Percentiles rank a stretch among this genome's conserved stretches.
phyloP scores from a whole-genome alignment of 2,888 invertebrate genomes.

The Heliconius erato region DNA sequence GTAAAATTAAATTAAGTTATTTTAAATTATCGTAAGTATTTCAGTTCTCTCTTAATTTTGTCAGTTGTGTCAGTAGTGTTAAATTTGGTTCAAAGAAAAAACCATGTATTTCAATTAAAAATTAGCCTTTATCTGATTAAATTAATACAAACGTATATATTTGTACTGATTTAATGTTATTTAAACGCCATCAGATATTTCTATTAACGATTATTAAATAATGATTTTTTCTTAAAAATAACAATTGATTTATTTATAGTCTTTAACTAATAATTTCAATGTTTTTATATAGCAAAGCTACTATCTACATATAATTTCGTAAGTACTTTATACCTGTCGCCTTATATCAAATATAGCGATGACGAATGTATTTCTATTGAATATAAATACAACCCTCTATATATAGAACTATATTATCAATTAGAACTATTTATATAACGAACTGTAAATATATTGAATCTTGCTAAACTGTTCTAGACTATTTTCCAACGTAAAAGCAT shows the following conservation, averaged over 20 bases:
- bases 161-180: no score
- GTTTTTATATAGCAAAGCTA: not conserved
- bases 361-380: not conserved
- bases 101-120: not conserved
- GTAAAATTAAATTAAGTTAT: slow-evolving; percentile 5
- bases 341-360: not conserved
- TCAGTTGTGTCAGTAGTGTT: slow-evolving; percentile 5
- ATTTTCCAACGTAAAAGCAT: slow-evolving; percentile 22
- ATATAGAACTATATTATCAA: slow-evolving; percentile 6
- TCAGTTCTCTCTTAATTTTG: not conserved
- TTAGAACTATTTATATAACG: slow-evolving; percentile 17
- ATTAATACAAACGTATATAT: not conserved
- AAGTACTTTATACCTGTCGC: slow-evolving; percentile 1
- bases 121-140: not conserved
- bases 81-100: not conserved
- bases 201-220: not conserved
- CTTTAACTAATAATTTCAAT: not conserved
- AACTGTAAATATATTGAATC: slow-evolving; percentile 3
- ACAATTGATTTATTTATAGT: not conserved
- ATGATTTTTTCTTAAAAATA: not conserved
- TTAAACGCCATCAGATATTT: no score
- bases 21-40: not conserved
- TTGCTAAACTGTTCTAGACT: slow-evolving; percentile 3
- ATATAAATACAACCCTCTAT: slow-evolving; percentile 3
- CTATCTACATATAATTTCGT: not conserved